Evolutionary conservation across 2,888 invertebrate genomes (phyloP), one percentile per base, ranked within the genome.

Genomic region (Teleiodes luculella): DNA sequence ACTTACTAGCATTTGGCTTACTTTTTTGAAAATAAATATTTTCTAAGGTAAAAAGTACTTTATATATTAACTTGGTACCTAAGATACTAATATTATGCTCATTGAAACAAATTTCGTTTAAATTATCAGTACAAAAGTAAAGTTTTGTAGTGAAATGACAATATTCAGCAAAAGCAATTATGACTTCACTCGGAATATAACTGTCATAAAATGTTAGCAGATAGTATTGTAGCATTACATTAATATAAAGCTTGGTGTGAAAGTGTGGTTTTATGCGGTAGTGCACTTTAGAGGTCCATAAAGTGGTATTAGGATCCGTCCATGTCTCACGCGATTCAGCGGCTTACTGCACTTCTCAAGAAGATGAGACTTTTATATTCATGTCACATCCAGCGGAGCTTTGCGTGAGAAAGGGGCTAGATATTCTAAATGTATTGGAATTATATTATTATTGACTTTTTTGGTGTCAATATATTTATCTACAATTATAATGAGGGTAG

Each of bases 231-330:
- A 20, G 43, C 10, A 31, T 33, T 33, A 47, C 46, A 48, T 31
- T 37, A 35, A 18, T 45, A 45, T 24, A 4, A 24, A 48, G 14
- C 58, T 56, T 56, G 58, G 63, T 63, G 67, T 61, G 64, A 68
- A 74, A 74, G 69, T 70, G 68, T 72, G 69, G 71, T 66, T 78
- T 76, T 75, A 80, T 75, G 74, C 69, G 64, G 57, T 63, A 74
- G 70, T 77, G 80, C 80, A 80, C 79, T 80, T 74, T 65, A 64
- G 62, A 67, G 70, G 67, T 63, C 66, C 68, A 71, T 75, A 77
- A 77, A 80, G 74, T 76, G 74, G 72, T 69, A 69, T 78, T 76
- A 76, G 68, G 64, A 64, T 68, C 74, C 66, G 72, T 74, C 71
- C 72, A 64, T 70, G 72, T 72, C 67, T 64, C 69, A 63, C 66